A percentile compares a stretch with the other conserved stretches of the same genome.
Conservation (phyloP, 2,888 invertebrate genomes). For the Ochropleura leucogaster region DNA sequence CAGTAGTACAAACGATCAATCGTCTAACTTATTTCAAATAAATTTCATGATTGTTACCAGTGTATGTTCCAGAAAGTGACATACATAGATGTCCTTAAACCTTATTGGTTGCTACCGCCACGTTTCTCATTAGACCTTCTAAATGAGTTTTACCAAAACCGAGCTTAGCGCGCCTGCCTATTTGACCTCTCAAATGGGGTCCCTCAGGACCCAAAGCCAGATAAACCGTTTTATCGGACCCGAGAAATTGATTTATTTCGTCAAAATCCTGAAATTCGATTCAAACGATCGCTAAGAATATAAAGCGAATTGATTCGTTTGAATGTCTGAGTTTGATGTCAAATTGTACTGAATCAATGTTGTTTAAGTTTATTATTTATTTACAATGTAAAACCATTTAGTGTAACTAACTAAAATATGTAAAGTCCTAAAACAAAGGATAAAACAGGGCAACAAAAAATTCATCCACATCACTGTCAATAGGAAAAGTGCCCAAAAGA, state of each 20-base stretch:
- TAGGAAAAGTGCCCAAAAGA: no score
- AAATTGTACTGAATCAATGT: conserved; percentile 24
- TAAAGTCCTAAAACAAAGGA: no score
- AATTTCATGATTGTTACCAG: background rate
- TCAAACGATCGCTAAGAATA: conserved; percentile 38
- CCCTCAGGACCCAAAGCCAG: conserved; percentile 54
- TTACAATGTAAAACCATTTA: no score
- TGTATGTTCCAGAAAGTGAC: conserved; percentile 5
- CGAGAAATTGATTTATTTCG: conserved; percentile 64
- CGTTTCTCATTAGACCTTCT: conserved; percentile 55
- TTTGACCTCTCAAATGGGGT: conserved; percentile 59
- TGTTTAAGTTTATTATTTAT: background rate
- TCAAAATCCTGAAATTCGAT: conserved; percentile 54
- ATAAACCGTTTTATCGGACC: conserved; percentile 60
- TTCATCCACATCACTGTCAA: no score
- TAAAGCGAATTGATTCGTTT: conserved; percentile 40
- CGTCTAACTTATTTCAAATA: background rate
- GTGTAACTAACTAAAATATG: no score
- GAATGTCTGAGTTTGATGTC: conserved; percentile 20
- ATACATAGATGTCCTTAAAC: conserved; percentile 24
- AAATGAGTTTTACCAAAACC: conserved; percentile 63
- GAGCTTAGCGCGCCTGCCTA: conserved; percentile 57
- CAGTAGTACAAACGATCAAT: background rate
- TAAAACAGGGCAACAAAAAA: no score
- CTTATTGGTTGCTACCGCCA: conserved; percentile 43